These are phyloP conservation scores for Conomelus anceps DNA, from an alignment of 2,888 invertebrate genomes.

Conservation along the genomic window DNA sequence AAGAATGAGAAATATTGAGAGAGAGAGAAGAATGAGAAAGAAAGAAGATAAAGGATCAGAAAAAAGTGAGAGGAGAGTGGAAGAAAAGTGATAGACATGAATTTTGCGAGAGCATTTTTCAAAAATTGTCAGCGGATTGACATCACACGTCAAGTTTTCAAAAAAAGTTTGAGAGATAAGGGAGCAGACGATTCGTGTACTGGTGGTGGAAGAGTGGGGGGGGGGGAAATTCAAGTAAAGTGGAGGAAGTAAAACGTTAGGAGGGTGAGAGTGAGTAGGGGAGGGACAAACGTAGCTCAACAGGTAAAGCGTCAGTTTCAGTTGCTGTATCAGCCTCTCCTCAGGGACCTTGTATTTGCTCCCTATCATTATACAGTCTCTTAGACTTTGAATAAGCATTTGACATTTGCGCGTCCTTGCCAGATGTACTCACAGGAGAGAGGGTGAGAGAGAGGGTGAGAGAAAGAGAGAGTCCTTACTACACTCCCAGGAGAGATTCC, in stretches of 20 bases:
- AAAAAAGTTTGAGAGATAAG: background rate
- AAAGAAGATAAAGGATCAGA: background rate
- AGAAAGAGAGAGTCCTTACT: too few species aligned
- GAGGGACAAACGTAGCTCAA: background rate
- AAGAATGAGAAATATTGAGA: too few species aligned
- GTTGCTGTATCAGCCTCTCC: background rate
- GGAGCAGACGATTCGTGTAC: background rate
- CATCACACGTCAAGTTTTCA: background rate
- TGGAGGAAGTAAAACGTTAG: too few species aligned
- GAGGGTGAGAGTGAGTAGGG: background rate
- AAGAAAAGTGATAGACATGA: background rate
- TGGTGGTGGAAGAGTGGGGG: background rate
- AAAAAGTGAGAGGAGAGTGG: background rate
- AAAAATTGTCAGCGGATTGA: background rate
- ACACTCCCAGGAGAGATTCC: background rate
- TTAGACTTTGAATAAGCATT: background rate
- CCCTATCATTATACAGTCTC: background rate
- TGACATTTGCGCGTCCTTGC: background rate
- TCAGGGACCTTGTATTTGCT: background rate
- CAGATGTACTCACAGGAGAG: too few species aligned
- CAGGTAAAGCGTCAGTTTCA: background rate
- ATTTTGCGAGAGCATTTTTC: background rate
- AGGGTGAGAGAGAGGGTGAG: too few species aligned
- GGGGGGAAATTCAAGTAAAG: background rate
- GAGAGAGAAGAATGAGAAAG: background rate